phyloP scores from a whole-genome alignment of 30 jellyfish, hydroid and myxozoan genomes.

The Aurelia aurita region DNA sequence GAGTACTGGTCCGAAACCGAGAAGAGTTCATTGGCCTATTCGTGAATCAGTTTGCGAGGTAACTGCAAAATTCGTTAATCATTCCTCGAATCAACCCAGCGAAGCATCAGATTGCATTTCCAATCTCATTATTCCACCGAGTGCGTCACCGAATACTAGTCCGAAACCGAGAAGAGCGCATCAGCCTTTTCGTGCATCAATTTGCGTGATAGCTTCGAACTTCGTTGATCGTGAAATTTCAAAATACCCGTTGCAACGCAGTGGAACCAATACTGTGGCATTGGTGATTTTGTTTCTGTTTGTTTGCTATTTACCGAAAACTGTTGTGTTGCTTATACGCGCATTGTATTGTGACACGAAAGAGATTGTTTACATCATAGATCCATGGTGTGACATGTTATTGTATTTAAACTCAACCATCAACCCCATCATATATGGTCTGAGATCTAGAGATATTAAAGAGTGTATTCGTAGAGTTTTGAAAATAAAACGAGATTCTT shows the following conservation, averaged over 20 bases:
- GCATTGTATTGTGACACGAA: slow-evolving; percentile 35
- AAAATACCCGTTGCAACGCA: slow-evolving; percentile 5
- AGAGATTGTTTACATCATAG: slow-evolving; percentile 33
- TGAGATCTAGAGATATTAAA: slow-evolving; percentile 25
- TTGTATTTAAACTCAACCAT: slow-evolving; percentile 41
- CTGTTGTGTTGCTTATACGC: slow-evolving; percentile 28
- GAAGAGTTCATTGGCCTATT: too few species aligned
- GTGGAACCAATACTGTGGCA: slow-evolving; percentile 32
- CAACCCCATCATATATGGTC: slow-evolving; percentile 60
- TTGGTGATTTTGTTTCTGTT: slow-evolving; percentile 2
- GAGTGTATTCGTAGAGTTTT: not conserved
- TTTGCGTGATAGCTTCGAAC: slow-evolving; percentile 26
- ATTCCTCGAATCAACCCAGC: too few species aligned
- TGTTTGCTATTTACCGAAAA: slow-evolving; percentile 31
- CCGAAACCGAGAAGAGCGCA: too few species aligned
- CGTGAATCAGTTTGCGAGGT: too few species aligned
- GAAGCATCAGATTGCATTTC: too few species aligned
- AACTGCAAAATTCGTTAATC: too few species aligned
- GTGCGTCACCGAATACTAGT: too few species aligned
- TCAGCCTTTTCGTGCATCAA: not conserved
- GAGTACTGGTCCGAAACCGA: too few species aligned
- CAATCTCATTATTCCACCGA: too few species aligned
- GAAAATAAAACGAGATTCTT: too few species aligned
- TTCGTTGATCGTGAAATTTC: slow-evolving; percentile 12
- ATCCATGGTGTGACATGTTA: slow-evolving; percentile 57